Evolutionary conservation across 2,797 vertebrate species (phyloP).

Genomic region (Limnodromus scolopaceus): DNA sequence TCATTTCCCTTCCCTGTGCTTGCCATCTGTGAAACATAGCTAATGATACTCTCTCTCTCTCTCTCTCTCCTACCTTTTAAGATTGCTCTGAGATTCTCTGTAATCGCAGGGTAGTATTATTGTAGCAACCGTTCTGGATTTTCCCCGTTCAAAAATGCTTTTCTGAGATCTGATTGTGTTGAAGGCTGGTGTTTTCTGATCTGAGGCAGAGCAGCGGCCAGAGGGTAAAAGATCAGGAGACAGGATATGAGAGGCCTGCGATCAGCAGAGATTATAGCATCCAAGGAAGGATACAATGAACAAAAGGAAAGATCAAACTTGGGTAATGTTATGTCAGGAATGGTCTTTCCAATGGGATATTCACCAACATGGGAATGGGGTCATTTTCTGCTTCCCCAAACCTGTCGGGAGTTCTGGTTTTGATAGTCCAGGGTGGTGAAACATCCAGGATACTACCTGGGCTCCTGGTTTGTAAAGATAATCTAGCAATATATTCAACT

Average conservation of each 20-base stretch:
- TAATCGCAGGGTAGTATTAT: background rate
- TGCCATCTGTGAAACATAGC: background rate
- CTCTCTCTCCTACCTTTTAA: background rate
- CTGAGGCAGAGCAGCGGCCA: background rate
- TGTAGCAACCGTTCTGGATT: background rate
- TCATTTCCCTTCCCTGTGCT: background rate
- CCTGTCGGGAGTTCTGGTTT: background rate
- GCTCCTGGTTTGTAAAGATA: background rate
- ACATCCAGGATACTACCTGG: background rate
- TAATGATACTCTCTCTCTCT: background rate
- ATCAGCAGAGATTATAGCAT: background rate
- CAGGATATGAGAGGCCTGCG: background rate
- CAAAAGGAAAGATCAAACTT: background rate
- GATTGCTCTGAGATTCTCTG: background rate
- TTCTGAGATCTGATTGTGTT: background rate
- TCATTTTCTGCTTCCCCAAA: background rate
- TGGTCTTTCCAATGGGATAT: background rate
- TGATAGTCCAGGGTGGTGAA: background rate
- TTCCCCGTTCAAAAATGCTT: background rate
- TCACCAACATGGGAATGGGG: background rate
- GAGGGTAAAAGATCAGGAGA: background rate
- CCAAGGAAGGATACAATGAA: background rate
- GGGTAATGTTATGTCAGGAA: background rate
- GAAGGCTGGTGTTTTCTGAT: background rate
- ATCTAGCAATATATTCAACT: background rate